Conservation (phyloP, 2,113 vertebrate genomes). For the Myotis davidii region DNA sequence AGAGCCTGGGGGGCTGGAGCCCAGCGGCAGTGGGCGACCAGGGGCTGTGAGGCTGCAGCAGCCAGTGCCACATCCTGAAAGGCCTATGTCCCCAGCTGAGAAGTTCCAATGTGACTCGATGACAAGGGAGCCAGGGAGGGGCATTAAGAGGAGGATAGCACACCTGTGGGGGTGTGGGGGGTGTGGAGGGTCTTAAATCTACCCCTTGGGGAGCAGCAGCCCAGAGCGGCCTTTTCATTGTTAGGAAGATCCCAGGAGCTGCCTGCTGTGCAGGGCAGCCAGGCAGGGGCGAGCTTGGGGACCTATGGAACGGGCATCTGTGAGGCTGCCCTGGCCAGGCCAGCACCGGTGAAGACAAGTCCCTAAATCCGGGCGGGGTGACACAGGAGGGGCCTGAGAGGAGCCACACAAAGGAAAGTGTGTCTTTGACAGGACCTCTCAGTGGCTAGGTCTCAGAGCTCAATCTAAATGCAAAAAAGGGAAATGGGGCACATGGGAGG, state of each 20-base stretch:
- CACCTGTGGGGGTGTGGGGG: rapidly evolving
- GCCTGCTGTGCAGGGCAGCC: not conserved
- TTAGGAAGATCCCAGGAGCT: not conserved
- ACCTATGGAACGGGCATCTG: rapidly evolving
- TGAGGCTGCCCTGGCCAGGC: rapidly evolving
- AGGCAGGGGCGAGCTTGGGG: rapidly evolving
- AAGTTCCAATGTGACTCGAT: rapidly evolving
- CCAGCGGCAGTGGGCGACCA: rapidly evolving
- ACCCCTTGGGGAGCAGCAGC: not conserved
- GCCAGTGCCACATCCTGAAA: rapidly evolving
- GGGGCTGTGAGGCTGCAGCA: rapidly evolving
- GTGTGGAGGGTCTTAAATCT: not conserved
- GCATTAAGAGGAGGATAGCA: rapidly evolving
- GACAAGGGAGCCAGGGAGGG: rapidly evolving
- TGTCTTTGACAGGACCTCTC: conserved; percentile 49
- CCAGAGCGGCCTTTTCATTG: not conserved
- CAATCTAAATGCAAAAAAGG: conserved; percentile 73
- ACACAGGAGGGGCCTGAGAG: not conserved
- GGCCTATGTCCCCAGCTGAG: rapidly evolving
- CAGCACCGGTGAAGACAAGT: rapidly evolving
- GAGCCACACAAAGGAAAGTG: not conserved
- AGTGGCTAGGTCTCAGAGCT: conserved; percentile 14
- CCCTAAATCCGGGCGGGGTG: not conserved
- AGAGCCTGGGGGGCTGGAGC: rapidly evolving
- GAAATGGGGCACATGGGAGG: not conserved